These are phyloP conservation scores for Tiliqua scincoides DNA, from an alignment of 2,113 vertebrate genomes.

Conservation along the genomic window DNA sequence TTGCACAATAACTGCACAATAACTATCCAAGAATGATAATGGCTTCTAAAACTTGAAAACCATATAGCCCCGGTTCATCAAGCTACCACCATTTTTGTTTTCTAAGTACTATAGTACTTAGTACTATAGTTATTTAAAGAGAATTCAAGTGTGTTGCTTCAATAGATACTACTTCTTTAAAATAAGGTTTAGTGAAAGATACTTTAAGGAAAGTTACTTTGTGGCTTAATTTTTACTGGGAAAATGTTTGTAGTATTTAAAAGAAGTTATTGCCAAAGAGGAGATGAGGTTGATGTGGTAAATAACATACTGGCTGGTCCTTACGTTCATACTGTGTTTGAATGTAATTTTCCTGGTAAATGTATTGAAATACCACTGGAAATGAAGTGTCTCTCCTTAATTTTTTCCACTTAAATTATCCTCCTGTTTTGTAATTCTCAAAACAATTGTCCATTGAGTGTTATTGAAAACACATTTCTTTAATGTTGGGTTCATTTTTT, in stretches of 20 bases:
- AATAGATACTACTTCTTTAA: not conserved
- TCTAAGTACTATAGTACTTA: not conserved
- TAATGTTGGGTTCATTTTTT: not conserved
- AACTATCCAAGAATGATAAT: not conserved
- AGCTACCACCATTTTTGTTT: not conserved
- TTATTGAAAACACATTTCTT: not conserved
- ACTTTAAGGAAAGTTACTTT: not conserved
- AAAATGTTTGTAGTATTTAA: not conserved
- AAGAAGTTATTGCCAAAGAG: conserved; percentile 40
- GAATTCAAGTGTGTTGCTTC: not conserved
- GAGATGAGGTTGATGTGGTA: conserved; percentile 4
- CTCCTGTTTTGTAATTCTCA: not conserved
- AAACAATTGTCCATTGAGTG: not conserved
- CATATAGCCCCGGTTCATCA: not conserved
- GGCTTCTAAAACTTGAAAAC: not conserved
- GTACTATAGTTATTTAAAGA: not conserved
- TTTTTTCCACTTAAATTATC: not conserved
- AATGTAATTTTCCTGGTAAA: conserved; percentile 68
- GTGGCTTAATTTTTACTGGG: not conserved
- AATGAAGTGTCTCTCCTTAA: not conserved
- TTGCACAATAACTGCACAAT: not conserved
- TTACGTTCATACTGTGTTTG: conserved; percentile 16
- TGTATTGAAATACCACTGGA: conserved; percentile 57
- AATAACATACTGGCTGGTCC: conserved; percentile 35
- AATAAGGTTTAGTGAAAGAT: not conserved